Percentiles rank a stretch among this genome's conserved stretches.
Evolutionary conservation across 2,888 invertebrate genomes (phyloP).

Genomic region (Watsonalla cultraria): DNA sequence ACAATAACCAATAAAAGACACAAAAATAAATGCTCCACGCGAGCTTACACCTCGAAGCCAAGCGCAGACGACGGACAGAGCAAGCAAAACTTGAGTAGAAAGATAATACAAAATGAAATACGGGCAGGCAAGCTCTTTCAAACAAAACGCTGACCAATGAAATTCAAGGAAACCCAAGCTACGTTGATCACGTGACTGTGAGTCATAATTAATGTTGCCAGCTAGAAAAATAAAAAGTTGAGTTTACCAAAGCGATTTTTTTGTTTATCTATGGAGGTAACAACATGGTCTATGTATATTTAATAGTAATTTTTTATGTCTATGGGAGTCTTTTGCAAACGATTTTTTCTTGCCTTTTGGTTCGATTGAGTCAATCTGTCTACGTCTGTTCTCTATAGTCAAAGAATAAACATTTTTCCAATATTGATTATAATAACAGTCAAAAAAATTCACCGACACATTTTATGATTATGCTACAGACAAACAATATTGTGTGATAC

Average conservation of each 20-base stretch:
- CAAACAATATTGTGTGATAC: no score
- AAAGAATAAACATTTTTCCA: no score
- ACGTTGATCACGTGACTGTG: conserved; percentile 66
- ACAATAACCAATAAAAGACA: conserved; percentile 44
- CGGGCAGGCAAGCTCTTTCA: conserved; percentile 4
- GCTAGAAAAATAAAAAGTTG: conserved; percentile 6
- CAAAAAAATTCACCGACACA: not conserved
- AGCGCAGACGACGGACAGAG: conserved; percentile 40
- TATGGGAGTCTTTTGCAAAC: no score
- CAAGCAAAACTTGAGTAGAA: conserved; percentile 3
- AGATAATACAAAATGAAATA: conserved; percentile 31
- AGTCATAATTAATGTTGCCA: conserved; percentile 59
- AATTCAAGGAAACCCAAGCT: conserved; percentile 58
- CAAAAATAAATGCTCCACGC: conserved; percentile 41
- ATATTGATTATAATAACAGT: no score
- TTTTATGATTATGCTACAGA: no score
- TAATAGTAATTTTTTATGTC: no score
- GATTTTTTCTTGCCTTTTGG: no score
- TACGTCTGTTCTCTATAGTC: no score
- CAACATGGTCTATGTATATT: no score
- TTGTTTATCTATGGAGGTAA: no score
- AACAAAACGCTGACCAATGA: conserved; percentile 36
- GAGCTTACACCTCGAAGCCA: conserved; percentile 41
- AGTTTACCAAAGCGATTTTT: no score
- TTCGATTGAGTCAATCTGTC: no score